Evolutionary conservation across 2,888 invertebrate species (phyloP).

Genomic region (Smittia aterrima): DNA sequence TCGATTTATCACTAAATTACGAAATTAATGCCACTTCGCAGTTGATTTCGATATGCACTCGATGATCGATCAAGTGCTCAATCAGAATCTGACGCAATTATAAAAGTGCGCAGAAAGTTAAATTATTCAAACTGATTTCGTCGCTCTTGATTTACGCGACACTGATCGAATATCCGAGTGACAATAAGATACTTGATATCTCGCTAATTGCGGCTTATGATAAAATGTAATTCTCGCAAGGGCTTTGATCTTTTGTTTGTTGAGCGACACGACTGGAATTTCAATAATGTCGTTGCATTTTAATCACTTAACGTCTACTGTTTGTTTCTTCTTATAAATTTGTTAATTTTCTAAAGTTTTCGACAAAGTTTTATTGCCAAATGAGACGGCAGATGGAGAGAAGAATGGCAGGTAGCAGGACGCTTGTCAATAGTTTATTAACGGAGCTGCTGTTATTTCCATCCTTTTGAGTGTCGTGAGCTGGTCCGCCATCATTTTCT

Average conservation of each 20-base stretch:
- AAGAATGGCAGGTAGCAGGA: conserved; percentile 32
- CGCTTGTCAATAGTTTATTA: background rate
- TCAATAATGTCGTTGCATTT: background rate
- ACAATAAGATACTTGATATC: background rate
- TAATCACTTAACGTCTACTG: background rate
- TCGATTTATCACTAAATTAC: conserved; percentile 27
- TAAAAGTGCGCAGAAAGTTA: too few relatives aligned
- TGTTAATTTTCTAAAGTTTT: conserved; percentile 1
- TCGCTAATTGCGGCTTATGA: background rate
- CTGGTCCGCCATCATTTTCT: conserved; percentile 1
- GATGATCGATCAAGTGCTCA: too few relatives aligned
- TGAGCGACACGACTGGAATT: conserved; percentile 3
- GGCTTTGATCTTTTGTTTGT: conserved; percentile 23
- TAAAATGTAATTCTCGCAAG: background rate
- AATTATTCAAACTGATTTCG: too few relatives aligned
- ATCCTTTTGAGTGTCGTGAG: conserved; percentile 2
- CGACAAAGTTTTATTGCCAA: conserved; percentile 10
- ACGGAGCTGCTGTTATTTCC: background rate
- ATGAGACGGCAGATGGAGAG: conserved; percentile 3
- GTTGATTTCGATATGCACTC: background rate
- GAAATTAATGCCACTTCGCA: conserved; percentile 14
- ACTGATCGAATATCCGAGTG: background rate
- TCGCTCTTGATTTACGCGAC: too few relatives aligned
- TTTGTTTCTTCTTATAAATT: conserved; percentile 9
- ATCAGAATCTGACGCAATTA: too few relatives aligned